These are phyloP conservation scores for Chironomus striatipennis DNA, from an alignment of 1,140 invertebrate genomes.

Conservation along the genomic window DNA sequence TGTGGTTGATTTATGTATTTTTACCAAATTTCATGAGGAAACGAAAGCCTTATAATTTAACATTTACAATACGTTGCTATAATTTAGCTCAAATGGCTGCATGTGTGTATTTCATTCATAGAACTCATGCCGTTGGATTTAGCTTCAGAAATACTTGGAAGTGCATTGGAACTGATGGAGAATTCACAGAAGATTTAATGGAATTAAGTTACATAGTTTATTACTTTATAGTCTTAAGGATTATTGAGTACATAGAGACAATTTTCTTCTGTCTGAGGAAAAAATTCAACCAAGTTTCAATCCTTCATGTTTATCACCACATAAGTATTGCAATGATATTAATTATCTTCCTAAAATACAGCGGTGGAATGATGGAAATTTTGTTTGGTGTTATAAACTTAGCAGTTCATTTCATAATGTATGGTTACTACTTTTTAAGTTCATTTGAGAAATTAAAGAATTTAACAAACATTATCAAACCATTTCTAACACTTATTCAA, in stretches of 20 bases:
- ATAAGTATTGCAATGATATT: constrained; percentile 48
- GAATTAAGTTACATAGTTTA: too few species aligned
- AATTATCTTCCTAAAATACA: constrained; percentile 42
- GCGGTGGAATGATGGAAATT: constrained; percentile 31
- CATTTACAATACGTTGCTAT: constrained; percentile 40
- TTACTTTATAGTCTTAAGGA: constrained; percentile 34
- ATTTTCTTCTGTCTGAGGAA: constrained; percentile 61
- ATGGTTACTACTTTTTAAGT: constrained; percentile 67
- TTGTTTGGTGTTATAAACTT: constrained; percentile 61
- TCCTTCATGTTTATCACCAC: constrained; percentile 73
- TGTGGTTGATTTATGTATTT: not conserved
- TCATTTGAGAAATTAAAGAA: constrained; percentile 36
- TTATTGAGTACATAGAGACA: constrained; percentile 40
- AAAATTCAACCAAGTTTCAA: constrained; percentile 64
- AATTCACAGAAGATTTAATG: too few species aligned
- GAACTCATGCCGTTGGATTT: constrained; percentile 43
- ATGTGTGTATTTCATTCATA: not conserved
- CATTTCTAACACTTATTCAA: not conserved
- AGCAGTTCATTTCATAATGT: constrained; percentile 81
- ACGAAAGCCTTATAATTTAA: constrained; percentile 36
- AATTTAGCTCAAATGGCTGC: constrained; percentile 44
- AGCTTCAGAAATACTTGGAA: constrained; percentile 31
- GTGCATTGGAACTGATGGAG: not conserved
- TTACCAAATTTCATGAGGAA: constrained; percentile 32
- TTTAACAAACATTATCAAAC: not conserved